phyloP scores from a whole-genome alignment of 2,888 invertebrate species.

The Listrodromus nycthemerus region DNA sequence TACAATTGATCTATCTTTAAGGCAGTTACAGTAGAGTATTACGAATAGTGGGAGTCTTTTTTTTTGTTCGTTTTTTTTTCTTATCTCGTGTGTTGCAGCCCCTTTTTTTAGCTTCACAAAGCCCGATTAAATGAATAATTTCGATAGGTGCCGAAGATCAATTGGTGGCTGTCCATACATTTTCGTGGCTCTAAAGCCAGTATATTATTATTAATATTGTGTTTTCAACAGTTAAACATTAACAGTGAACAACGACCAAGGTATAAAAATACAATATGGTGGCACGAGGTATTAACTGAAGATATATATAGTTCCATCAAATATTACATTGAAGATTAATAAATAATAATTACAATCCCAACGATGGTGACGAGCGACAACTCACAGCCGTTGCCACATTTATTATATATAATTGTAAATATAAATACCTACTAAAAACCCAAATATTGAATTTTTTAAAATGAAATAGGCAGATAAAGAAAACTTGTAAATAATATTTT shows the following conservation, averaged over 20 bases:
- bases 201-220: slow-evolving; percentile 35
- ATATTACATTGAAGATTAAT: slow-evolving; percentile 54
- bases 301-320: slow-evolving; percentile 54
- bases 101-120: not conserved
- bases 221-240: slow-evolving; percentile 58
- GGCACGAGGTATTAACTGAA: slow-evolving; percentile 54
- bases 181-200: not conserved
- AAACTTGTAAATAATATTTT: slow-evolving; percentile 25
- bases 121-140: not conserved
- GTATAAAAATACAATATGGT: slow-evolving; percentile 65
- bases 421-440: slow-evolving; percentile 29
- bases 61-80: not conserved
- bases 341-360: slow-evolving; percentile 59
- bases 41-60: slow-evolving; percentile 36
- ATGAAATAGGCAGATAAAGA: not conserved
- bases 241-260: slow-evolving; percentile 65
- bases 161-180: slow-evolving; percentile 11
- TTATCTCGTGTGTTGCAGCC: not conserved
- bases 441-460: not conserved
- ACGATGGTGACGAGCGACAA: slow-evolving; percentile 12
- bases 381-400: slow-evolving; percentile 14
- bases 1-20: slow-evolving; percentile 49
- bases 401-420: slow-evolving; percentile 24
- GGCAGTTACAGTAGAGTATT: slow-evolving; percentile 54
- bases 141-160: slow-evolving; percentile 5